Conservation (phyloP, 2,888 invertebrate genomes). For the Boloria euphrosyne region DNA sequence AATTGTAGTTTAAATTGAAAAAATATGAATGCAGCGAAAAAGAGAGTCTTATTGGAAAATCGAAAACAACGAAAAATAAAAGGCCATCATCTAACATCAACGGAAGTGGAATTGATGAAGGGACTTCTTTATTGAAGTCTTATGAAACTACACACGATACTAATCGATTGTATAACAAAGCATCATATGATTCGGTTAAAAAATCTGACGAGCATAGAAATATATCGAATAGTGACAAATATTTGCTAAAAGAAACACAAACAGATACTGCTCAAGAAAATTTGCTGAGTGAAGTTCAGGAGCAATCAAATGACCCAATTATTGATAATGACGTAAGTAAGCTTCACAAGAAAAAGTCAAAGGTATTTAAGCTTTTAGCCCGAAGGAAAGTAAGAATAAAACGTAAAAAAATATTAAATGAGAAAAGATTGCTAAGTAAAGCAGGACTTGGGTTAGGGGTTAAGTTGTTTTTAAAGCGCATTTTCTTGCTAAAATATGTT, state of each 20-base stretch:
- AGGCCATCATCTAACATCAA: background rate
- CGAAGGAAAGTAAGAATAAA: slow-evolving; percentile 9
- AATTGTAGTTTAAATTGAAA: background rate
- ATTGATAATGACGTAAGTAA: background rate
- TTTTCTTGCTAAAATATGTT: background rate
- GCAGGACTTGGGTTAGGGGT: background rate
- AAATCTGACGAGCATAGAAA: background rate
- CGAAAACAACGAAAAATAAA: slow-evolving; percentile 15
- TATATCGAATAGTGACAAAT: background rate
- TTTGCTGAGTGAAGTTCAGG: background rate
- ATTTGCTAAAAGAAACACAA: background rate
- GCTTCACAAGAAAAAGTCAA: background rate
- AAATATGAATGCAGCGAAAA: slow-evolving; percentile 13
- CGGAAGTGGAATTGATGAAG: background rate
- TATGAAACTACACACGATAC: background rate
- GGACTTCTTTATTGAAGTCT: background rate
- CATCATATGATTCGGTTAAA: background rate
- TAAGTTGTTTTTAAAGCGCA: background rate
- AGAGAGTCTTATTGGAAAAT: slow-evolving; percentile 27
- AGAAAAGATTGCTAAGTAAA: background rate
- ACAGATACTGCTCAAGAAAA: background rate
- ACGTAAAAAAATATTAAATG: background rate
- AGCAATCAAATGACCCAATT: background rate
- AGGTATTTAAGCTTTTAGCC: background rate
- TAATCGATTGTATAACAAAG: background rate